Evolutionary conservation across 2,113 vertebrate species (phyloP).

Genomic region (Meleagris gallopavo): DNA sequence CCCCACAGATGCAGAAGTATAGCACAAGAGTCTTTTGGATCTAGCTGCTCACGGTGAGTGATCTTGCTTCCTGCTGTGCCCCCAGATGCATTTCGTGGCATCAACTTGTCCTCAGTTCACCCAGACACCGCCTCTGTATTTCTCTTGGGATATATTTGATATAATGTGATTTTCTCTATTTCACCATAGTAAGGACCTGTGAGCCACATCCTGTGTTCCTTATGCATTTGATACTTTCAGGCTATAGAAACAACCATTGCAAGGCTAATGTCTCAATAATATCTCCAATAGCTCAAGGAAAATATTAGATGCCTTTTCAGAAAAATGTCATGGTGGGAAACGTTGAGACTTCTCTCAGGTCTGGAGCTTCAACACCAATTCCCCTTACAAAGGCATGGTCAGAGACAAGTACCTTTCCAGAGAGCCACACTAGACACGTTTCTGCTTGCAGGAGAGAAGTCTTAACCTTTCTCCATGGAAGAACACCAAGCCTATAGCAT

Average conservation of each 20-base stretch:
- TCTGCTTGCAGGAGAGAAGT: neutral
- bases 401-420: neutral
- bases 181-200: neutral
- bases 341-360: neutral
- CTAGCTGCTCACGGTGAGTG: neutral
- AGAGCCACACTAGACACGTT: neutral
- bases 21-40: neutral
- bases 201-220: slow-evolving; percentile 31
- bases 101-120: neutral
- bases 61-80: neutral
- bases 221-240: neutral
- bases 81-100: neutral
- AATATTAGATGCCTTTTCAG: neutral
- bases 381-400: neutral
- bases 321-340: neutral
- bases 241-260: neutral
- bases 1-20: neutral
- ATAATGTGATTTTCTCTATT: neutral
- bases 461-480: neutral
- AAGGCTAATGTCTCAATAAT: neutral
- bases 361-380: neutral
- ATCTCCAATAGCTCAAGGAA: neutral
- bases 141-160: neutral
- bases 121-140: neutral
- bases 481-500: neutral